Evolutionary conservation across 2,113 vertebrate species (phyloP).

Genomic region (Scalopus aquaticus): DNA sequence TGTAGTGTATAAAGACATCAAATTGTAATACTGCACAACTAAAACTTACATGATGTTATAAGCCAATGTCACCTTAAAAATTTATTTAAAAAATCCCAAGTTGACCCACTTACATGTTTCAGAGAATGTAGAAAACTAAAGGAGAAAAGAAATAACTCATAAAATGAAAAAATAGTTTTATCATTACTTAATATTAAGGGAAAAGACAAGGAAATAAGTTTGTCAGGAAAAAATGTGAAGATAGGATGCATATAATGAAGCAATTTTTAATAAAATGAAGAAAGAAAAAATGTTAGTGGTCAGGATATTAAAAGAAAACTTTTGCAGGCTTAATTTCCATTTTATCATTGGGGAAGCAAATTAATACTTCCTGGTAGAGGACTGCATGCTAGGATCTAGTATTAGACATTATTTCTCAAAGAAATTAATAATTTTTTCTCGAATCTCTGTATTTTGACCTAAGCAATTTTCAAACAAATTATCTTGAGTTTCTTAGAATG

Average conservation of each 20-base stretch:
- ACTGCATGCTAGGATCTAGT: neutral
- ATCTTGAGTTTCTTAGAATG: neutral
- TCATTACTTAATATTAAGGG: neutral
- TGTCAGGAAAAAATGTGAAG: neutral
- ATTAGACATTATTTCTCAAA: conserved; percentile 21
- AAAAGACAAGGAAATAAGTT: conserved; percentile 38
- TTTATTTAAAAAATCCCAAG: neutral
- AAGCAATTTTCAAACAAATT: neutral
- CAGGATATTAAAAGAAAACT: conserved; percentile 12
- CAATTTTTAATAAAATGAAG: conserved; percentile 11
- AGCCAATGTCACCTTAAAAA: too few species aligned
- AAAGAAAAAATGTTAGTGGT: conserved; percentile 19
- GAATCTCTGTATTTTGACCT: conserved; percentile 10
- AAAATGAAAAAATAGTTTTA: neutral
- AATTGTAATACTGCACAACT: too few species aligned
- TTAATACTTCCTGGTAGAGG: neutral
- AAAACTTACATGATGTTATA: too few species aligned
- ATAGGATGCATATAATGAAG: neutral
- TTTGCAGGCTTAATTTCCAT: neutral
- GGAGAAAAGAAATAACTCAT: conserved; percentile 25
- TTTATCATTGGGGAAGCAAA: neutral
- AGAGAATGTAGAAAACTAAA: neutral
- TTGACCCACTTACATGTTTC: conserved; percentile 16
- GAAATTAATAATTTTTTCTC: neutral
- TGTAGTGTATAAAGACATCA: too few species aligned